Conservation (phyloP, 1,140 invertebrate species). For the Lepidurus arcticus region DNA sequence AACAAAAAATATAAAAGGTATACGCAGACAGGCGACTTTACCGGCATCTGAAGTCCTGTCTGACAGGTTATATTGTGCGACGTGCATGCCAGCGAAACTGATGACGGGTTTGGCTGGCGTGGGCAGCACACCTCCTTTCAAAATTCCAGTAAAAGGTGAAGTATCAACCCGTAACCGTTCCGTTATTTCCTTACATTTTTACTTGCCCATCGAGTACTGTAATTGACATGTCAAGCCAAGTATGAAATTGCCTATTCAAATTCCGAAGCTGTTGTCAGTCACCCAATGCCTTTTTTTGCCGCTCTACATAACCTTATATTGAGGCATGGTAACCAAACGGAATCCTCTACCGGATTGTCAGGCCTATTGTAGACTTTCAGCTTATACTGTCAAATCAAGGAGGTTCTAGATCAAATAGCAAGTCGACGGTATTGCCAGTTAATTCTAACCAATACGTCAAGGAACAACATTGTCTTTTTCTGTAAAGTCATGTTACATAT, state of each 20-base stretch:
- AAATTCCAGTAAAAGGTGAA: background rate
- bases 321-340: background rate
- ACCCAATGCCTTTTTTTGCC: background rate
- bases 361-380: too few species aligned
- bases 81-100: background rate
- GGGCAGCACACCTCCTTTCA: background rate
- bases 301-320: background rate
- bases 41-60: background rate
- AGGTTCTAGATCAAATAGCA: too few species aligned
- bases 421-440: too few species aligned
- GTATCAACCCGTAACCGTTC: background rate
- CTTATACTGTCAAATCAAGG: too few species aligned
- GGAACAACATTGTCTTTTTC: too few species aligned
- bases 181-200: background rate
- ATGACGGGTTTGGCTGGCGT: background rate
- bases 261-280: background rate
- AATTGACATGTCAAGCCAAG: conserved; percentile 15
- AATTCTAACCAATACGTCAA: too few species aligned
- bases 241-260: background rate
- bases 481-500: too few species aligned
- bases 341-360: background rate
- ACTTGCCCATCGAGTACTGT: background rate
- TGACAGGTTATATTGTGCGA: background rate
- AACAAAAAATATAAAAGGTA: background rate
- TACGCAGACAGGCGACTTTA: background rate